Evolutionary conservation across 2,113 vertebrate genomes (phyloP).

Genomic region (Ptyas mucosa): DNA sequence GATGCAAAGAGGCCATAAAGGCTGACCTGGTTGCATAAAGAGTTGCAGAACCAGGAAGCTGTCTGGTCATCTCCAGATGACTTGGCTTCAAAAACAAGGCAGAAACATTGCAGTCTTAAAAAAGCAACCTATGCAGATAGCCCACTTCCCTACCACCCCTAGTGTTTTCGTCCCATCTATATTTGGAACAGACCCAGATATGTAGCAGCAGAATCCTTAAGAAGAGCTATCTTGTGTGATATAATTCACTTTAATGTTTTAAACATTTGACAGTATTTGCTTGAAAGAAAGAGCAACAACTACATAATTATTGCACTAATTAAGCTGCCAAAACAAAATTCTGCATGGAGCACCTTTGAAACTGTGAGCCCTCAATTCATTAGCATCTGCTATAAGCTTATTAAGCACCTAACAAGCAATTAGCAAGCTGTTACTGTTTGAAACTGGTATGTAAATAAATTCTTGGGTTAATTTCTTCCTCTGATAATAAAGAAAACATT

Average conservation of each 20-base stretch:
- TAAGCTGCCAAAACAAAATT: conserved; percentile 92
- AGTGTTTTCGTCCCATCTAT: not conserved
- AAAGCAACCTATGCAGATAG: accelerated
- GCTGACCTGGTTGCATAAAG: not conserved
- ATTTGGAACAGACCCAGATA: conserved; percentile 40
- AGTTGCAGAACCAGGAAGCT: not conserved
- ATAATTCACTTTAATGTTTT: conserved; percentile 90
- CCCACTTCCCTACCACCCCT: accelerated
- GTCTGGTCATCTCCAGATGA: not conserved
- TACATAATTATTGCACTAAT: conserved; percentile 97
- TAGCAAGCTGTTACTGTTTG: conserved; percentile 99
- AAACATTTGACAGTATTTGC: conserved; percentile 96
- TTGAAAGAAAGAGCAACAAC: conserved; percentile 96
- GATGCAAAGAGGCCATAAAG: not conserved
- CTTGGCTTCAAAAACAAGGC: not conserved
- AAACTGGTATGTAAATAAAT: conserved; percentile 99
- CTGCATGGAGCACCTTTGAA: conserved; percentile 94
- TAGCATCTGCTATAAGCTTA: conserved; percentile 99
- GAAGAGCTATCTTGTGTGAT: conserved; percentile 75
- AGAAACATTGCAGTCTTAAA: not conserved
- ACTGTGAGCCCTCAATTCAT: conserved; percentile 91
- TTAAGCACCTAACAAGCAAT: conserved; percentile 99
- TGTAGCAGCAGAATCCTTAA: conserved; percentile 62
- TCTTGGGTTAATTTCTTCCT: conserved; percentile 99
- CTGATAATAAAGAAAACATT: conserved; percentile 99